Percentiles rank a stretch among this genome's conserved stretches.
phyloP scores from a whole-genome alignment of 2,888 invertebrate genomes.

The Drosophila leonis region DNA sequence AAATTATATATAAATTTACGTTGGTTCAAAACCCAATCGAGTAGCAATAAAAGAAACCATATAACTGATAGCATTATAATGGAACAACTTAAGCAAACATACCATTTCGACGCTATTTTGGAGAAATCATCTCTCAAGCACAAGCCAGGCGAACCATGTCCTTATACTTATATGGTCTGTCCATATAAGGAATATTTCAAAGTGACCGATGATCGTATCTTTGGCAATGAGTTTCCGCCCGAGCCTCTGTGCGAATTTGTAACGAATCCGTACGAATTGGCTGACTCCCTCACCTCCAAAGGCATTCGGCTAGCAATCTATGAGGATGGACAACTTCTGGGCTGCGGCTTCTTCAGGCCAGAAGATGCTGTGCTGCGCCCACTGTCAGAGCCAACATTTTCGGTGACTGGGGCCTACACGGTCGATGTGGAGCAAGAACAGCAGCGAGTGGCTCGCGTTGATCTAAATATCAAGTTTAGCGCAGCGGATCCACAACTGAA shows the following conservation, averaged over 20 bases:
- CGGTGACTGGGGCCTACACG: slow-evolving; percentile 49
- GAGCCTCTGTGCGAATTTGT: slow-evolving; percentile 38
- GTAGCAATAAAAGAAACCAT: background rate
- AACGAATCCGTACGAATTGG: slow-evolving; percentile 60
- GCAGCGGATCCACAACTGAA: slow-evolving; percentile 62
- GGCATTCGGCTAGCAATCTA: slow-evolving; percentile 48
- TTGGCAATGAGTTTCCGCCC: slow-evolving; percentile 20
- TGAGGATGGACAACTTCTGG: slow-evolving; percentile 37
- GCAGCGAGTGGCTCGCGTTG: slow-evolving; percentile 59
- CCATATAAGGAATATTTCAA: slow-evolving; percentile 38
- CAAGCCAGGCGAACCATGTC: background rate
- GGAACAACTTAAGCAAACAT: slow-evolving; percentile 42
- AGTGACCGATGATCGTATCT: slow-evolving; percentile 40
- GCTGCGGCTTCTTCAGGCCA: slow-evolving; percentile 58
- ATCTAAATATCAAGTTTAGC: slow-evolving; percentile 63
- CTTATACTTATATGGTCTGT: slow-evolving; percentile 32
- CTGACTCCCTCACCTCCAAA: slow-evolving; percentile 31
- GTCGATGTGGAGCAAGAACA: slow-evolving; percentile 39
- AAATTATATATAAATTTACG: slow-evolving; percentile 2
- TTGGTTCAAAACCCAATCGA: slow-evolving; percentile 1
- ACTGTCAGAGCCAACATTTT: slow-evolving; percentile 57
- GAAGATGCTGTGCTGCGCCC: slow-evolving; percentile 52
- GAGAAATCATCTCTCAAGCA: slow-evolving; percentile 15
- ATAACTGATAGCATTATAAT: slow-evolving; percentile 19
- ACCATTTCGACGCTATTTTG: slow-evolving; percentile 52